A percentile compares a stretch with the other conserved stretches of the same genome.
These are phyloP conservation scores for Tridacna crocea DNA, from an alignment of 2,888 invertebrate species.

Conservation along the genomic window DNA sequence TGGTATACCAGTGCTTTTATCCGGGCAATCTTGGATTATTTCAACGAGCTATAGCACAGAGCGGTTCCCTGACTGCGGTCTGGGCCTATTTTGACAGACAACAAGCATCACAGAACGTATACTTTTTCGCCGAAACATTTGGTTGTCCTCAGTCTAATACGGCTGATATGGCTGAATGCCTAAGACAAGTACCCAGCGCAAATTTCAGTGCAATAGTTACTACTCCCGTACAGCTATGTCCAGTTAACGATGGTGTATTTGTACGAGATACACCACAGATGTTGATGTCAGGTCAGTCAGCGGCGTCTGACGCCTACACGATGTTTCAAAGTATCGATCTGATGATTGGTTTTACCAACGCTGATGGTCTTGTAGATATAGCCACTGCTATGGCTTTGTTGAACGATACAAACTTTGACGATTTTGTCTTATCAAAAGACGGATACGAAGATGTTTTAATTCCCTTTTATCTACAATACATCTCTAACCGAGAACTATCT, in stretches of 20 bases:
- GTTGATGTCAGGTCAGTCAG: background rate
- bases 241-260: constrained; percentile 28
- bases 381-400: constrained; percentile 7
- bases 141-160: constrained; percentile 14
- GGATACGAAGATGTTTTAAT: constrained; percentile 21
- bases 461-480: constrained; percentile 3
- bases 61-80: constrained; percentile 45
- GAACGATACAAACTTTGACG: constrained; percentile 2
- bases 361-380: constrained; percentile 18
- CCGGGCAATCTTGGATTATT: constrained; percentile 54
- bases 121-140: constrained; percentile 1
- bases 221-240: constrained; percentile 15
- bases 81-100: background rate
- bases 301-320: background rate
- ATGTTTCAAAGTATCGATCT: constrained; percentile 31
- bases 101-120: background rate
- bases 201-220: background rate
- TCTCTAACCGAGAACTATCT: background rate
- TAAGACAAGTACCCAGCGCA: background rate
- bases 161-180: constrained; percentile 19
- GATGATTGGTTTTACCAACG: constrained; percentile 30
- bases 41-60: constrained; percentile 62
- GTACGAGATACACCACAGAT: constrained; percentile 2
- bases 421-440: constrained; percentile 16
- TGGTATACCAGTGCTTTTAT: constrained; percentile 61